Conservation (phyloP, 2,888 invertebrate species). For the Microchrysa polita region DNA sequence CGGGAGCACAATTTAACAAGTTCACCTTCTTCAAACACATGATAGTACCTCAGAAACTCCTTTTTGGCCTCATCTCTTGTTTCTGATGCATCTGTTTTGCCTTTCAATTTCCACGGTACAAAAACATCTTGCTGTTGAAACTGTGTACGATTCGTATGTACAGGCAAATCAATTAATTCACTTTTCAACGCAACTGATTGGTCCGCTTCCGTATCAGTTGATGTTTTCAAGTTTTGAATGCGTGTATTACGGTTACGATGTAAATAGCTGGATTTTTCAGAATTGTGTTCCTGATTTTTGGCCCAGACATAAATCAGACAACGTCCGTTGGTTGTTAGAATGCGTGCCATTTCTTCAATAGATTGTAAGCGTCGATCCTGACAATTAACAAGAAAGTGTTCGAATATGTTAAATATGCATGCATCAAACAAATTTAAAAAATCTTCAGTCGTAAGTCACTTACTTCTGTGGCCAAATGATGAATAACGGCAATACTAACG, state of each 20-base stretch:
- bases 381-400: no score
- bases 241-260: slow-evolving; percentile 67
- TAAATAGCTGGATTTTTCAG: slow-evolving; percentile 75
- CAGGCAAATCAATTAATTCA: slow-evolving; percentile 65
- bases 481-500: slow-evolving; percentile 96
- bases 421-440: no score
- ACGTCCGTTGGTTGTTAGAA: slow-evolving; percentile 77
- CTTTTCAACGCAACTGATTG: slow-evolving; percentile 9
- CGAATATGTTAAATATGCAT: no score
- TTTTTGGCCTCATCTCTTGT: slow-evolving; percentile 57
- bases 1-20: slow-evolving; percentile 74
- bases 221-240: slow-evolving; percentile 60
- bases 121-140: slow-evolving; percentile 91
- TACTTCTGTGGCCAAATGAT: slow-evolving; percentile 88
- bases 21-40: slow-evolving; percentile 90
- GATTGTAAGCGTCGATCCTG: slow-evolving; percentile 79
- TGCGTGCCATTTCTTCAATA: slow-evolving; percentile 77
- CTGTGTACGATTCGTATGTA: slow-evolving; percentile 91
- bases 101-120: slow-evolving; percentile 92
- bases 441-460: no score
- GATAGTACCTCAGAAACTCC: slow-evolving; percentile 86
- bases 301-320: slow-evolving; percentile 97
- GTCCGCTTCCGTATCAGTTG: slow-evolving; percentile 53
- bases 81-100: neutral
- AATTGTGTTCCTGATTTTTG: slow-evolving; percentile 80